These are phyloP conservation scores for Trisateles emortualis DNA, from an alignment of 2,888 invertebrate species.

Conservation along the genomic window DNA sequence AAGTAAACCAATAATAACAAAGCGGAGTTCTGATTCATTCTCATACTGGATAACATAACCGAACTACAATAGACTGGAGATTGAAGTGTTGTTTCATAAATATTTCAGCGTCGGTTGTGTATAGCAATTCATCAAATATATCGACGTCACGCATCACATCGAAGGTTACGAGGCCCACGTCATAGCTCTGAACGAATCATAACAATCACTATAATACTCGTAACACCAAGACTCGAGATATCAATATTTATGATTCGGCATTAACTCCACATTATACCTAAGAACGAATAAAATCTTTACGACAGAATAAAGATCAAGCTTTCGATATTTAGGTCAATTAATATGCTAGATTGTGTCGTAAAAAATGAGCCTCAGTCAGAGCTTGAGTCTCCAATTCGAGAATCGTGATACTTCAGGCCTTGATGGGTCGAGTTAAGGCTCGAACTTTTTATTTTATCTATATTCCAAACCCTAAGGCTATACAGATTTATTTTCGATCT, in stretches of 20 bases:
- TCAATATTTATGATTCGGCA: constrained; percentile 14
- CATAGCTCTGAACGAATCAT: constrained; percentile 5
- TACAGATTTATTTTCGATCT: too few relatives aligned
- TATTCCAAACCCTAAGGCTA: too few relatives aligned
- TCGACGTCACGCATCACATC: constrained; percentile 8
- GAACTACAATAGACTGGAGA: constrained; percentile 12
- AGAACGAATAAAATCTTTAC: constrained; percentile 6
- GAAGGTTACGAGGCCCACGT: constrained; percentile 2
- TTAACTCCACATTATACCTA: background rate
- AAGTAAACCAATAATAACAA: background rate
- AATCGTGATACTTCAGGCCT: too few relatives aligned
- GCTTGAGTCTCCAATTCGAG: too few relatives aligned
- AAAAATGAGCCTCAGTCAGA: too few relatives aligned
- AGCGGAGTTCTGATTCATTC: constrained; percentile 9
- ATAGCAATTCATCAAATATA: constrained; percentile 10
- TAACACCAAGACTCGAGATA: constrained; percentile 6
- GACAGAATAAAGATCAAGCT: constrained; percentile 6
- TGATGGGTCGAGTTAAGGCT: too few relatives aligned
- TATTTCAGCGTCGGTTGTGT: constrained; percentile 20
- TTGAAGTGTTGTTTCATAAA: constrained; percentile 25
- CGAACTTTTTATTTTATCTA: too few relatives aligned
- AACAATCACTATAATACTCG: constrained; percentile 10
- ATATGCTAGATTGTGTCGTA: too few relatives aligned
- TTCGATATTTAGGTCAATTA: constrained; percentile 9
- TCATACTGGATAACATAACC: constrained; percentile 5